A percentile compares a stretch with the other conserved stretches of the same genome.
These are phyloP conservation scores for Pseudoips prasinana DNA, from an alignment of 2,888 invertebrate species.

Conservation along the genomic window DNA sequence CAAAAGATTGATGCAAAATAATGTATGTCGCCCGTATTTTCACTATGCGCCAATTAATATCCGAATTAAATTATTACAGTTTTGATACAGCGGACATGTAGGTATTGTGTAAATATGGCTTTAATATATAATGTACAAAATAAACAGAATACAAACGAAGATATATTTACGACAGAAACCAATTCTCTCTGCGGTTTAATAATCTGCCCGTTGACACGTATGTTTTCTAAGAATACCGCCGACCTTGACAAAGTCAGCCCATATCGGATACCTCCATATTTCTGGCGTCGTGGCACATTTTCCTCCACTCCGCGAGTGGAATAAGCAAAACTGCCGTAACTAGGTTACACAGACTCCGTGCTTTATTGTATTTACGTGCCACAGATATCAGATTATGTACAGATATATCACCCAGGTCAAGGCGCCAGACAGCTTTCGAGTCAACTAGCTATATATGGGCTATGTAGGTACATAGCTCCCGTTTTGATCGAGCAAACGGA, in stretches of 20 bases:
- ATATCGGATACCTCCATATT: conserved; percentile 40
- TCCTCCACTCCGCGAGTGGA: conserved; percentile 54
- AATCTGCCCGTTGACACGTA: conserved; percentile 20
- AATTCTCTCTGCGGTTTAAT: conserved; percentile 35
- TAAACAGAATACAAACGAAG: conserved; percentile 14
- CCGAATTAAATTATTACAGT: too few species aligned
- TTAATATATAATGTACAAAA: too few species aligned
- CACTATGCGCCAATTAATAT: too few species aligned
- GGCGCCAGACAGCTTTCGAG: conserved; percentile 76
- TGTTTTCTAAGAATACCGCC: conserved; percentile 36
- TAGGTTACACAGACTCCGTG: conserved; percentile 71
- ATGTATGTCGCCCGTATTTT: too few species aligned
- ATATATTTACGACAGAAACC: conserved; percentile 23
- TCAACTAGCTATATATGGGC: conserved; percentile 64
- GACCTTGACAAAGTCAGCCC: conserved; percentile 43
- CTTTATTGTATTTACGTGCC: conserved; percentile 80
- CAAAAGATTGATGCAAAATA: too few species aligned
- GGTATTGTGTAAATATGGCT: too few species aligned
- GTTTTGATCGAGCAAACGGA: conserved; percentile 43
- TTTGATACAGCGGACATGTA: too few species aligned
- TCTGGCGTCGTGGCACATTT: conserved; percentile 45
- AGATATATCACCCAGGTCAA: conserved; percentile 68
- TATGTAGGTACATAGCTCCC: conserved; percentile 59
- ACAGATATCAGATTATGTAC: conserved; percentile 71
- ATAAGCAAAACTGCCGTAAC: conserved; percentile 65